Evolutionary conservation across 2,888 invertebrate species (phyloP), one percentile per base, ranked within the genome.

Genomic region (Tholera decimalis): DNA sequence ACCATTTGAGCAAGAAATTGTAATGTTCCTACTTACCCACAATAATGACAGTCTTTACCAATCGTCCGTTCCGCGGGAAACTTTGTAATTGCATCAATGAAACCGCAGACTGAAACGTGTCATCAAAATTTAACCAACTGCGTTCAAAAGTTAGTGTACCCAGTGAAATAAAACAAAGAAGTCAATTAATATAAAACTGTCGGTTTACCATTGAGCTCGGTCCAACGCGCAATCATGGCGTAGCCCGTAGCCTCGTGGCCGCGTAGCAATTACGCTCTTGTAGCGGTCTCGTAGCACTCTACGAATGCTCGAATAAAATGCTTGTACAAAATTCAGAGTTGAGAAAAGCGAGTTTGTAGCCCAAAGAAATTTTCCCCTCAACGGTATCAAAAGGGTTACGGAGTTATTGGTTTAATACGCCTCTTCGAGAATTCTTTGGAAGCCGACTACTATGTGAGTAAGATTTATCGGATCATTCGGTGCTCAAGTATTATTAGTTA

Each of bases 261-360:
- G 68, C 85, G 89, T 89, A 89, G 89, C 88, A 89, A 90, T 89
- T 89, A 90, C 83, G 83, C 78, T 79, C 89, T 88, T 83, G 89
- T 90, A 87, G 88, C 82, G 78, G 74, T 68, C 75, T 79, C 82
- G 88, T 86, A 85, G 87, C 85, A 47, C 66, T 47, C 83, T 80
- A 82, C 83, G 78, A 75, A 73, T 55, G 53, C 76, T 78, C 79
- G 81, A 83, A 80, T 79, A 82, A 84, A 86, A 83, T 75, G 73
- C 82, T 77, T 71, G 77, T 74, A 78, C 79, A 66, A 73, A 61
- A 79, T 75, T 67, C 39, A 68, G 50, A 71, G 56, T 70, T 64
- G 61, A n/a, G 64, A 47, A 72, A 76, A 68, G 60, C 50, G 43
- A 81, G 61, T 59, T 78, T 69, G 60, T 64, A 39, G 50, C 47